These are phyloP conservation scores for Acheta domesticus DNA, from an alignment of 2,888 invertebrate species.

Conservation along the genomic window DNA sequence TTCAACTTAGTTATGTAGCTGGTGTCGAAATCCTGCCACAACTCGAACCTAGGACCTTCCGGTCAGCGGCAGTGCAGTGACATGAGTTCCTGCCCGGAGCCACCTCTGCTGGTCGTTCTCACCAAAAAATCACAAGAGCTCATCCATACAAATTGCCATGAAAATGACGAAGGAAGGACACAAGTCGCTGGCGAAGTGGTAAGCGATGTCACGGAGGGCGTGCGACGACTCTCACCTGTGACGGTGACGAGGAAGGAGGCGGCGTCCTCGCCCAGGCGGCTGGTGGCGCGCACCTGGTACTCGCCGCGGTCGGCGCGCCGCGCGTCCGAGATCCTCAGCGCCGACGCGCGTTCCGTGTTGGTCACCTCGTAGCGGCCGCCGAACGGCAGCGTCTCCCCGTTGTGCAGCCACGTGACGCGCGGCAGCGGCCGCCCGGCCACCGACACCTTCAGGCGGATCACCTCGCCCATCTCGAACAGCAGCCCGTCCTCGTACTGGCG, in stretches of 20 bases:
- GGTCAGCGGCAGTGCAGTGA: too few species aligned
- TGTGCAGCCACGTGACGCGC: conserved; percentile 77
- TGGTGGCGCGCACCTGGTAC: conserved; percentile 77
- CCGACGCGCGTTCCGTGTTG: conserved; percentile 68
- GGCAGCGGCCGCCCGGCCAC: conserved; percentile 85
- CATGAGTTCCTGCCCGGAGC: too few species aligned
- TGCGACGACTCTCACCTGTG: conserved; percentile 53
- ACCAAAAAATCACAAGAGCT: too few species aligned
- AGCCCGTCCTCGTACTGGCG: conserved; percentile 84
- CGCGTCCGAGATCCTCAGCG: conserved; percentile 72
- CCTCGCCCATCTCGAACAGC: conserved; percentile 81
- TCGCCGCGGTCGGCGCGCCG: conserved; percentile 81
- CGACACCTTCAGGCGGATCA: conserved; percentile 77
- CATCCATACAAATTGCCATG: too few species aligned
- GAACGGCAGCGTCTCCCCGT: conserved; percentile 63
- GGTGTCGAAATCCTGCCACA: too few species aligned
- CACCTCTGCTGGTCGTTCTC: too few species aligned
- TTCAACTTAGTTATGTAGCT: too few species aligned
- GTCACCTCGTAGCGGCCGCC: conserved; percentile 65
- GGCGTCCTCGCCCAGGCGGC: conserved; percentile 76
- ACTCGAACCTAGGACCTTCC: too few species aligned
- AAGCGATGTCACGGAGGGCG: too few species aligned
- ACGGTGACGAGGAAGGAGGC: conserved; percentile 81
- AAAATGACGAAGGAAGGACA: too few species aligned
- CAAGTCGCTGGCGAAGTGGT: too few species aligned